A percentile compares a stretch with the other conserved stretches of the same genome.
phyloP scores from a whole-genome alignment of 2,113 vertebrate genomes.

The Glareola pratincola region DNA sequence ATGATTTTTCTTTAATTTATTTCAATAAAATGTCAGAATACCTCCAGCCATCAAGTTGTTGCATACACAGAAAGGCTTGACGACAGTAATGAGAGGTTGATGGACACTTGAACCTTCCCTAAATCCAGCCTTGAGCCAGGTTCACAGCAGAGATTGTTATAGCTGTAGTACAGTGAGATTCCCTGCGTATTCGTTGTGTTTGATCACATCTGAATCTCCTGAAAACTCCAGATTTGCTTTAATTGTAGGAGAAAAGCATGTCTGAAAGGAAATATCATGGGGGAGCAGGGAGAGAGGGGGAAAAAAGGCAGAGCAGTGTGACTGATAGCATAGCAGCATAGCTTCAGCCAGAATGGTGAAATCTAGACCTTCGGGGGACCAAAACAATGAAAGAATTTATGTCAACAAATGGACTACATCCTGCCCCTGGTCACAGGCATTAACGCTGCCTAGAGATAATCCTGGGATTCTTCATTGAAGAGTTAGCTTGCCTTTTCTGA shows the following conservation, averaged over 20 bases:
- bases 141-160: background rate
- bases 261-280: background rate
- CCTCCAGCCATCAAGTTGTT: background rate
- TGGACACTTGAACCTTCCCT: background rate
- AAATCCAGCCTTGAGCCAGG: background rate
- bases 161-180: background rate
- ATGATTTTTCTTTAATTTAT: background rate
- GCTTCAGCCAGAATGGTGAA: background rate
- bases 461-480: background rate
- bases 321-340: background rate
- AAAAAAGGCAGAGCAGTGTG: background rate
- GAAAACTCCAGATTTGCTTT: background rate
- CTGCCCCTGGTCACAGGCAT: background rate
- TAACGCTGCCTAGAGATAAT: background rate
- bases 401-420: background rate
- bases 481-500: background rate
- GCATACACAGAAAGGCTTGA: background rate
- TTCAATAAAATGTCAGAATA: background rate
- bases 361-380: background rate
- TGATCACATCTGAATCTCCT: background rate
- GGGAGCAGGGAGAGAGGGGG: no score
- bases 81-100: background rate
- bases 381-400: background rate
- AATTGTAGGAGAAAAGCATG: background rate
- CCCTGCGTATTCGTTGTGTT: background rate